Percentiles rank a stretch among this genome's conserved stretches.
phyloP scores from a whole-genome alignment of 2,888 invertebrate genomes.

The Drosophila fulvimacula region DNA sequence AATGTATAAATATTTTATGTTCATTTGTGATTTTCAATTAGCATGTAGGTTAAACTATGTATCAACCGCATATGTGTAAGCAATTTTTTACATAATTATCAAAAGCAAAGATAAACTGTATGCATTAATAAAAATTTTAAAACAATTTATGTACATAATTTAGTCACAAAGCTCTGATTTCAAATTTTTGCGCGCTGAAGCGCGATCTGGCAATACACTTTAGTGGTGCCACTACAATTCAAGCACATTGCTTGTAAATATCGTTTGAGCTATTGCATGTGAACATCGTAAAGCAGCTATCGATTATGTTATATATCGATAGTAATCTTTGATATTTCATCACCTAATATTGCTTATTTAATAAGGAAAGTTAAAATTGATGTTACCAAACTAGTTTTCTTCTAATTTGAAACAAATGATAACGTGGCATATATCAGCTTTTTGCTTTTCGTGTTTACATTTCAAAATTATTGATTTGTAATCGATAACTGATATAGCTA shows the following conservation, averaged over 20 bases:
- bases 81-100: slow-evolving; percentile 77
- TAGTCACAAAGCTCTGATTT: neutral
- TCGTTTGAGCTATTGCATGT: neutral
- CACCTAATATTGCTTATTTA: slow-evolving; percentile 4
- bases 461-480: neutral
- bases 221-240: slow-evolving; percentile 18
- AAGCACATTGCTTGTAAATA: slow-evolving; percentile 13
- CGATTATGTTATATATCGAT: slow-evolving; percentile 6
- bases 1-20: slow-evolving; percentile 80
- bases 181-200: neutral
- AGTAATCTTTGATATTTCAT: neutral
- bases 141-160: slow-evolving; percentile 28
- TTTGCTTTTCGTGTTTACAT: neutral
- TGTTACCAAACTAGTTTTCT: neutral
- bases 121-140: slow-evolving; percentile 69
- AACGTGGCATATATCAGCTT: neutral
- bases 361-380: neutral
- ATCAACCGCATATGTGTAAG: slow-evolving; percentile 71
- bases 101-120: slow-evolving; percentile 77
- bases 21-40: slow-evolving; percentile 79
- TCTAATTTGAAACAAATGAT: neutral
- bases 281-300: slow-evolving; percentile 15
- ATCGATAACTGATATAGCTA: slow-evolving; percentile 32
- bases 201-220: neutral
- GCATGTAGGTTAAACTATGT: slow-evolving; percentile 73